Base-by-base conservation (phyloP, 2,113 vertebrate species). In the Sylvia atricapilla region DNA sequence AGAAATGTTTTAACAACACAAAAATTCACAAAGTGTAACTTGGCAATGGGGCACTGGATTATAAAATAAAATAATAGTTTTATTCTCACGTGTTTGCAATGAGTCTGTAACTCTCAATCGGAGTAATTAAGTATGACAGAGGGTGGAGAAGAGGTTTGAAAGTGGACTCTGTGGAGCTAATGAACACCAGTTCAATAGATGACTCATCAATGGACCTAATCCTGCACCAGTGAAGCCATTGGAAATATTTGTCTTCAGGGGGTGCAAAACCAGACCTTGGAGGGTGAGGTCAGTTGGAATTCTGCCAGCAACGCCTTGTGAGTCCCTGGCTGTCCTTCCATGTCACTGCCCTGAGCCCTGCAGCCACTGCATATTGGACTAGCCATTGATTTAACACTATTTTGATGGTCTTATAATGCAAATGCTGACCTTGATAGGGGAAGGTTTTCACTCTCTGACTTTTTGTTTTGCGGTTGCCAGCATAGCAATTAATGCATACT, bases 401-500 rank as follows among this genome's bases (percentile, higher is more conserved):
- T 92, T 86, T 75, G 41, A 77, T 75, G 39, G 50, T 75, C 41
- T 75, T 90, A 11, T 20, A 84, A 91, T 68, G 79, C 62, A 96
- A 97, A 95, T 80, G 24, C 62, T 95, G 92, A 95, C 84, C 79
- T 96, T 96, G 80, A 44, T 17, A 84, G 81, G 13, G 47, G 8
- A 80, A 91, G 60, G 43, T 17, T 90, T 94, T 91, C 58, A 70
- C 56, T 77, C 91, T 89, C 68, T 86, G 22, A 60, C 33, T 84
- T 94, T 75, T 82, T 75, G 83, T 88, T 78, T 60, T 85, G 4
- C 8, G 15, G 27, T 91, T 97, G 22, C 73, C n/a, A 94, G 31
- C 20, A 37, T 39, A 92, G 60, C 43, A 82, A 85, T 95, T 95
- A 94, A 87, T 94, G 58, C 7, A 23, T 49, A 92, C 78, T 96